These are phyloP conservation scores for Eubasilissa regina DNA, from an alignment of 1,140 invertebrate genomes.

Conservation along the genomic window DNA sequence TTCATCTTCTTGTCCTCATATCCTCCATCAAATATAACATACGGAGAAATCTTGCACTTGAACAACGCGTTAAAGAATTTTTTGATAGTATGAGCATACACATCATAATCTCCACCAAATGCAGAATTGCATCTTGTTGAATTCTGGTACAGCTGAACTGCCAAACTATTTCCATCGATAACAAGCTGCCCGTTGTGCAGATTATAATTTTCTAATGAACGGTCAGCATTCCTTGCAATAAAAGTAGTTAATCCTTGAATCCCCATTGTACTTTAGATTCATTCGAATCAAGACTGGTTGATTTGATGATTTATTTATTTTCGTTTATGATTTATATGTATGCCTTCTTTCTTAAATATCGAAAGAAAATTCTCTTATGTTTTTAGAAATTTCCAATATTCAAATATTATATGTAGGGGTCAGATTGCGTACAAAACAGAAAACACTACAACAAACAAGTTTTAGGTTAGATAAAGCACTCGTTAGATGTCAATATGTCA, in stretches of 20 bases:
- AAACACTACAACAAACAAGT: no score
- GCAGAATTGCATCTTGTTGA: conserved; percentile 76
- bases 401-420: no score
- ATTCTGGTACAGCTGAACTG: conserved; percentile 80
- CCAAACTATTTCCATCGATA: conserved; percentile 88
- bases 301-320: no score
- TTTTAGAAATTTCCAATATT: no score
- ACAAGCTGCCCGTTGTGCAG: conserved; percentile 82
- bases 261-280: conserved; percentile 76
- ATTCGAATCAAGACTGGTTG: no score
- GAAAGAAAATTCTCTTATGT: no score
- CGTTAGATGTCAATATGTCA: no score
- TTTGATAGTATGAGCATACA: conserved; percentile 75
- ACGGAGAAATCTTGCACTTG: conserved; percentile 82
- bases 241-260: conserved; percentile 87
- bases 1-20: conserved; percentile 83
- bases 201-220: conserved; percentile 76
- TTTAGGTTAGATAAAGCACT: no score
- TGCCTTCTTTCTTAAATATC: no score
- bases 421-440: no score
- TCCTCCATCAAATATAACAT: conserved; percentile 89
- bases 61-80: conserved; percentile 82
- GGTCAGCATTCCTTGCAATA: conserved; percentile 78
- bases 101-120: conserved; percentile 92
- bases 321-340: no score